Evolutionary conservation across 2,888 invertebrate species (phyloP), one percentile per base, ranked within the genome.

Genomic region (Eutolmus rufibarbis): DNA sequence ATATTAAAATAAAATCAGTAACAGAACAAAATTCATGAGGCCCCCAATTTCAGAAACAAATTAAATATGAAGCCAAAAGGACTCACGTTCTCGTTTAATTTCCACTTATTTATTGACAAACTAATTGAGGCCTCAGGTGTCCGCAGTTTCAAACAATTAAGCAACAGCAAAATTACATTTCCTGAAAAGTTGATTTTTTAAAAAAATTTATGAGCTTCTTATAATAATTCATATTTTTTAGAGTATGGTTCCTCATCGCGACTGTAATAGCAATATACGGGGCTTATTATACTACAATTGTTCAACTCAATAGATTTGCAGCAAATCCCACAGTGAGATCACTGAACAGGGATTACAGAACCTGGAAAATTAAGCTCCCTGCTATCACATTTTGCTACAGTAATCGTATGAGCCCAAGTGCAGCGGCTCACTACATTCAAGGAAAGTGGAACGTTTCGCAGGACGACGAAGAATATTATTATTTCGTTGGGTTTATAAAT

Each of bases 401-500:
- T 74, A 91, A 92, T 87, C 91, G 91, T 79, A 90, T 92, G 7
- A 92, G 92, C 87, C 89, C 90, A 4, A 90, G 90, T 23, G 91
- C 91, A 89, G 91, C 91, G 37, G 91, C 91, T 34, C 90, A 91
- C 74, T 91, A 19, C 7, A 40, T 66, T 74, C 14, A 66, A 12
- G 86, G 77, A 28, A 89, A 90, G 81, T 94, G 94, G 94, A 92
- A 92, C 88, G 89, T 93, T 12, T 91, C 92, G 8, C 89, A 91
- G 34, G 89, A 91, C 0, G 91, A 94, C 88, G 90, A 92, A 87
- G 92, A 93, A 37, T 94, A 93, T 88, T 90, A 92, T 14, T 93
- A 94, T 89, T 94, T 93, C 82, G 90, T 92, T 89, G 91, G 93
- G 82, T 94, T 94, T 89, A 89, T 94, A 0, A 91, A 91, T 88